Evolutionary conservation across 2,113 vertebrate genomes (phyloP), one percentile per base, ranked within the genome.

Genomic region (Anhinga anhinga): DNA sequence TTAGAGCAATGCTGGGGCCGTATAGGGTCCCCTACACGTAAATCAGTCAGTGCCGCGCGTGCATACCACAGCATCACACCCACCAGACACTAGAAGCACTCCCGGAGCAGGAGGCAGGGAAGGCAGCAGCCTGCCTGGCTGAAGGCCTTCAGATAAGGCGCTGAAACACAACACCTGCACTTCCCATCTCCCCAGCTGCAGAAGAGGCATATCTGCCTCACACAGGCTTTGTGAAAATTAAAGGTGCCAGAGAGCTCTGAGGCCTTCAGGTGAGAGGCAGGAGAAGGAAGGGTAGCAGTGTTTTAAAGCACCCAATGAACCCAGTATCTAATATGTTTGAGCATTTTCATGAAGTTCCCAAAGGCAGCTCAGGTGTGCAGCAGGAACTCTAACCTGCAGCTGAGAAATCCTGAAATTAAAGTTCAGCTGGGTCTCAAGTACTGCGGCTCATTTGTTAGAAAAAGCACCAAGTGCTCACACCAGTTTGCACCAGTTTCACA

Each of bases 151-250:
- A 93, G 85, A 90, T 93, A 88, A 95, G 66, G 74, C 47, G 45
- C 87, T 69, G 85, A 92, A 94, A 95, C 7, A 88, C 88, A 95
- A 80, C 93, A 93, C 81, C 86, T 78, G 91, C 70, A 49, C 77
- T 69, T 72, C 38, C 61, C 61, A 56, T 19, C 59, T 69, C 40
- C 65, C 12, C 70, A 62, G 70, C 86, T 82, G 65, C 80, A 88
- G 29, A 30, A 30, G 52, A 34, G 8, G 32, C 58, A 1, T 4
- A 38, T 47, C 79, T 73, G 88, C 72, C 50, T 55, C 5, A 3
- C 69, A 63, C 55, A 45, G 36, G 44, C 77, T 55, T 29, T 85
- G 58, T n/a, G 71, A 63, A 66, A 81, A 82, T 17, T 15, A 80
- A 69, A 91, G 56, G 38, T 9, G 10, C 45, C 50, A 78, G 36